These are phyloP conservation scores for Rana temporaria DNA, from an alignment of 2,113 vertebrate genomes.

Conservation along the genomic window DNA sequence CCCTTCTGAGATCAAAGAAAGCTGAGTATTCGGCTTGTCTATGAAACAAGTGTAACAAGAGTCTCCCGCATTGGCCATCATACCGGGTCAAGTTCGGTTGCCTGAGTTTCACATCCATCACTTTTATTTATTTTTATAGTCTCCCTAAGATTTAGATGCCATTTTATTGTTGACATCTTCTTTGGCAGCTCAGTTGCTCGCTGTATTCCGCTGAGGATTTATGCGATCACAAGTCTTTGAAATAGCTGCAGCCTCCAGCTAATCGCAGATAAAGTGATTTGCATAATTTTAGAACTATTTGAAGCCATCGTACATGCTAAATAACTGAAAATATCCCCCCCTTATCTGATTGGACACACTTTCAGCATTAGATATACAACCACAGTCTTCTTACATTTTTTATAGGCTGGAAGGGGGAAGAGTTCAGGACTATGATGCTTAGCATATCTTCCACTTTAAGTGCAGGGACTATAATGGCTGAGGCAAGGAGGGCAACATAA, in stretches of 20 bases:
- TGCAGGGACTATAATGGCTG: no score
- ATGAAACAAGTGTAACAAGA: background rate
- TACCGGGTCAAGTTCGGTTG: background rate
- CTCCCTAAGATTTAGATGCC: conserved; percentile 18
- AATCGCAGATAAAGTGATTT: conserved; percentile 56
- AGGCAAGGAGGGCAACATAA: no score
- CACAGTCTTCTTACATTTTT: conserved; percentile 36
- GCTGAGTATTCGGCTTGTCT: background rate
- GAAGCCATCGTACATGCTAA: conserved; percentile 45
- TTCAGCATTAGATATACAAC: conserved; percentile 35
- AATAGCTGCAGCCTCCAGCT: conserved; percentile 52
- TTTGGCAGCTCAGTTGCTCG: conserved; percentile 26
- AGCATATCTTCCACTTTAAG: background rate
- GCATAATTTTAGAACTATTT: conserved; percentile 55
- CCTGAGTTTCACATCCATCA: background rate
- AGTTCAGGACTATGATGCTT: conserved; percentile 1
- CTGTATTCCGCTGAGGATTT: conserved; percentile 24
- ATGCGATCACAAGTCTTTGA: conserved; percentile 37
- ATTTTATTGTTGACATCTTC: conserved; percentile 41
- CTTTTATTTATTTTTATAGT: background rate
- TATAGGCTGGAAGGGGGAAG: conserved; percentile 26
- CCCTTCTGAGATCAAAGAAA: no score
- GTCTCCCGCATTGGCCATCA: background rate
- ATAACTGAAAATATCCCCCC: conserved; percentile 35
- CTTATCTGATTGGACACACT: conserved; percentile 51